Base-by-base conservation (phyloP, 2,888 invertebrate genomes). In the Prosapia bicincta region DNA sequence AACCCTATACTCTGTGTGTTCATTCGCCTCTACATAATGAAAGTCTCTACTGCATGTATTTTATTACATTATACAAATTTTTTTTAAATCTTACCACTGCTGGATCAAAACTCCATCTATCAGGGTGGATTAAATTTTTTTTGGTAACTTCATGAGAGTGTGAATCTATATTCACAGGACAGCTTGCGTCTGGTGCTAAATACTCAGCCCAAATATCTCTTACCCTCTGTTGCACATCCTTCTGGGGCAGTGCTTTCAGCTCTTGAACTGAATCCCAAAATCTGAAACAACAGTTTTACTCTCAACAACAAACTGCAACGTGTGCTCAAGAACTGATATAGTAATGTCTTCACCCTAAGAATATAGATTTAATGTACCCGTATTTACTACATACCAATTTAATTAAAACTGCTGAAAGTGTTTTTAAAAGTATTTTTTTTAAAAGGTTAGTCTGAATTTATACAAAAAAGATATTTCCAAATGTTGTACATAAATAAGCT, bases 81-180 rank as follows among this genome's bases (percentile, higher is more conserved):
- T 30, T 30, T 30, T 30, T 6, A 6, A 3, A 54, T 54, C 88
- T 85, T 85, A 97, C 98, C 86, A 98, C 97, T 74, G 99, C 99
- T 83, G 97, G 95, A 84, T 99, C 99, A 86, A 98, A 99, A 82
- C 94, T 95, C 91, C 97, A 98, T 82, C 97, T 89, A 85, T 97
- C 96, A 0, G 96, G 92, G 78, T 90, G 90, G 81, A 90, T 91
- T 85, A 95, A 89, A 82, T 95, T 94, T 82, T 90, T 92, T 82
- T 93, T 92, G 0, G 95, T 95, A 76, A 91, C 86, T 84, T 96
- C 96, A 84, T 93, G 93, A 7, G 96, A 95, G 81, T 92, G 92
- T 54, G 97, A 96, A 85, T 99, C 99, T 1, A 99, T 96, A 84
- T 99, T 99, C 79, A 99, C 95, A 0, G 99, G 98, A 81, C 96